Percentiles rank a stretch among this genome's conserved stretches.
phyloP scores from a whole-genome alignment of 2,797 vertebrate genomes.

The Tragelaphus oryx region DNA sequence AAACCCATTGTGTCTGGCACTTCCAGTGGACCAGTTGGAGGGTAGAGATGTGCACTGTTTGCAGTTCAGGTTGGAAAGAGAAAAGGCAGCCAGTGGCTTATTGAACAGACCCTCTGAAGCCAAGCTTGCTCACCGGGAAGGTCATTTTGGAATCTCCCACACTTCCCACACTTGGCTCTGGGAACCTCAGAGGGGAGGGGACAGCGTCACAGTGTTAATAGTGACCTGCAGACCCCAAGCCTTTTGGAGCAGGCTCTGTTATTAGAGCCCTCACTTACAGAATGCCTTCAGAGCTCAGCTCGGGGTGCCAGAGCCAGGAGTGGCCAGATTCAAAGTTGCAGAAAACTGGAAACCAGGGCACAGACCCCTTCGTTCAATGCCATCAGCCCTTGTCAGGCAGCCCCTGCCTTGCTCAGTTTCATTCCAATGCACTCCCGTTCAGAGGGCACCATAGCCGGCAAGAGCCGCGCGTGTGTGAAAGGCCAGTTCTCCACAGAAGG shows the following conservation, averaged over 20 bases:
- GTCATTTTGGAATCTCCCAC: fast-evolving
- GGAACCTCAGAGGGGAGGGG: background rate
- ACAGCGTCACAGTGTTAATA: fast-evolving
- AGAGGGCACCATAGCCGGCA: background rate
- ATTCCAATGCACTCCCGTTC: background rate
- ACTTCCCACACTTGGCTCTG: background rate
- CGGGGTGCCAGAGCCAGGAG: background rate
- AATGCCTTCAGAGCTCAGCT: background rate
- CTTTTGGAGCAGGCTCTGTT: fast-evolving
- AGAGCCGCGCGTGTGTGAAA: fast-evolving
- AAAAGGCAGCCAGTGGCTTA: background rate
- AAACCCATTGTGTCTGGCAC: background rate
- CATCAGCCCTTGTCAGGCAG: background rate
- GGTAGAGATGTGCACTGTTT: no score
- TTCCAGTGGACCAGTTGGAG: background rate
- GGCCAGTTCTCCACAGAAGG: background rate
- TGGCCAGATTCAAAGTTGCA: background rate
- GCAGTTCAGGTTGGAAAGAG: background rate
- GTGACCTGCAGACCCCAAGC: background rate
- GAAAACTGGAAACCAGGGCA: background rate
- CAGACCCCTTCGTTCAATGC: background rate
- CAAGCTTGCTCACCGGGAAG: background rate
- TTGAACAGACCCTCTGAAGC: background rate
- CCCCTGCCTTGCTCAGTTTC: background rate
- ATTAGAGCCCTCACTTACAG: background rate